Evolutionary conservation across 1,140 invertebrate species (phyloP).

Genomic region (Kradibia gibbosae): DNA sequence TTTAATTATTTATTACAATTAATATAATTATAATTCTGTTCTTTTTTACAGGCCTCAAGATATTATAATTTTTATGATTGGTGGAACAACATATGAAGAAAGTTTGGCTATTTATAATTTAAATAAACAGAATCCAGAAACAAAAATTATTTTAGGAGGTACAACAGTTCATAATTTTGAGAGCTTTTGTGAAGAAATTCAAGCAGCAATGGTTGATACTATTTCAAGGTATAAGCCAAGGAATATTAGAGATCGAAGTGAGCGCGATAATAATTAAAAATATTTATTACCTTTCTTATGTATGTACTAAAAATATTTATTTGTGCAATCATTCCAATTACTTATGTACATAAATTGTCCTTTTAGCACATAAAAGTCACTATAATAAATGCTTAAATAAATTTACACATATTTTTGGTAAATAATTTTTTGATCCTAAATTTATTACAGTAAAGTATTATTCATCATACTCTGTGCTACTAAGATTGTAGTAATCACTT

Average conservation of each 20-base stretch:
- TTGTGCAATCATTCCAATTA: constrained; percentile 49
- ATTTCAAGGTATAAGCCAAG: constrained; percentile 63
- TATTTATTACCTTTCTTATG: constrained; percentile 48
- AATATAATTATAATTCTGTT: neutral
- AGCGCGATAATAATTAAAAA: constrained; percentile 42
- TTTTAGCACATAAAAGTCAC: constrained; percentile 37
- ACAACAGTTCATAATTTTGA: constrained; percentile 93
- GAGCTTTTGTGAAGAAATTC: constrained; percentile 84
- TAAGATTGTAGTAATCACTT: constrained; percentile 50
- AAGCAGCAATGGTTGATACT: constrained; percentile 68
- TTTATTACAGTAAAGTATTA: constrained; percentile 35
- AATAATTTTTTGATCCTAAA: constrained; percentile 37
- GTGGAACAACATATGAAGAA: constrained; percentile 98
- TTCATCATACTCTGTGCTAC: constrained; percentile 50
- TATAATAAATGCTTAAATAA: constrained; percentile 46
- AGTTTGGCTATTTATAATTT: constrained; percentile 87
- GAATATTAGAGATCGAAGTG: constrained; percentile 46
- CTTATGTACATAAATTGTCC: constrained; percentile 47
- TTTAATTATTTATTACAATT: neutral
- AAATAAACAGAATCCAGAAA: constrained; percentile 83
- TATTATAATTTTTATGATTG: constrained; percentile 95
- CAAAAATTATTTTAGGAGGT: constrained; percentile 89
- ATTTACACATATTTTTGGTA: neutral
- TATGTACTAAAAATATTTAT: constrained; percentile 42
- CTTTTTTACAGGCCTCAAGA: constrained; percentile 82